Evolutionary conservation across 2,888 invertebrate species (phyloP).

Genomic region (Smittia sp.): DNA sequence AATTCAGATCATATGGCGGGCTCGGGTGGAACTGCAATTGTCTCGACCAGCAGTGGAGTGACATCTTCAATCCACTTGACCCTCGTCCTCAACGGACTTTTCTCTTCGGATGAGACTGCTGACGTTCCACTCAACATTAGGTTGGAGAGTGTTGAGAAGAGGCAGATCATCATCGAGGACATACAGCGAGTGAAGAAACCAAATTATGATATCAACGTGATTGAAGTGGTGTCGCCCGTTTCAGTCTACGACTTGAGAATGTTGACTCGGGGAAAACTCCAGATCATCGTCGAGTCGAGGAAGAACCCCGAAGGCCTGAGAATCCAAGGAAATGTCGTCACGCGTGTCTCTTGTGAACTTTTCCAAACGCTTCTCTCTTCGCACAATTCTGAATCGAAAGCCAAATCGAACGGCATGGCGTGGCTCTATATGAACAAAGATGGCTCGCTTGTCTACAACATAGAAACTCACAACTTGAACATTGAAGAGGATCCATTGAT

Average conservation of each 20-base stretch:
- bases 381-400: constrained; percentile 53
- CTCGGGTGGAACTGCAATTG: constrained; percentile 80
- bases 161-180: constrained; percentile 71
- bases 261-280: constrained; percentile 71
- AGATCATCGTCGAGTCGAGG: constrained; percentile 68
- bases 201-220: constrained; percentile 70
- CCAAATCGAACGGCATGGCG: constrained; percentile 65
- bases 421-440: constrained; percentile 76
- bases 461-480: constrained; percentile 66
- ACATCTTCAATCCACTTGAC: constrained; percentile 79
- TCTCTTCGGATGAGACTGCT: constrained; percentile 61
- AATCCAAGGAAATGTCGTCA: constrained; percentile 69
- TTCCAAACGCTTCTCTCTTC: constrained; percentile 70
- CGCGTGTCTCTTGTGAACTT: constrained; percentile 75
- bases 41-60: constrained; percentile 75
- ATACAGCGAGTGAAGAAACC: constrained; percentile 68
- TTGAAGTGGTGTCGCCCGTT: constrained; percentile 76
- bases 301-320: constrained; percentile 63
- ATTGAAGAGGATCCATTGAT: constrained; percentile 62
- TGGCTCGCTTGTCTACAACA: constrained; percentile 74
- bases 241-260: constrained; percentile 72
- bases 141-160: constrained; percentile 68
- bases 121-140: constrained; percentile 69
- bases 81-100: constrained; percentile 78
- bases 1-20: constrained; percentile 59